Conservation (phyloP, 1,140 invertebrate genomes). For the Lucilia cuprina region DNA sequence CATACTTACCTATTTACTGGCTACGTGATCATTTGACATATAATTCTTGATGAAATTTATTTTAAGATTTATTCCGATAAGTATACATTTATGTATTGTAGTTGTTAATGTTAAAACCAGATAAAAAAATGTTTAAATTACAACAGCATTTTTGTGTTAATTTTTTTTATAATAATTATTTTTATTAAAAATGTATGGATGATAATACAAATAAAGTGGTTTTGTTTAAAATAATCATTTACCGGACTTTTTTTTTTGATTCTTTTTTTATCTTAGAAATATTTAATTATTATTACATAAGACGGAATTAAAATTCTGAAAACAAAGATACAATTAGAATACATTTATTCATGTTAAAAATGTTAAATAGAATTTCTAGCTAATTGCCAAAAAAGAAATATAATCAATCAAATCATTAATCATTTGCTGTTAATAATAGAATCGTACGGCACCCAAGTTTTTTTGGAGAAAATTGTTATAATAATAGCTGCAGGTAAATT, state of each 20-base stretch:
- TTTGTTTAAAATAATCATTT: background rate
- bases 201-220: too few species aligned
- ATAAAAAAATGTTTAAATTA: background rate
- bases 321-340: too few species aligned
- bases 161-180: background rate
- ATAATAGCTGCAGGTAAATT: too few species aligned
- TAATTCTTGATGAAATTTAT: background rate
- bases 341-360: too few species aligned
- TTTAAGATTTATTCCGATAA: background rate
- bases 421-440: too few species aligned
- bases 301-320: background rate
- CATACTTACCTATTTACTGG: background rate
- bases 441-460: too few species aligned
- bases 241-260: background rate
- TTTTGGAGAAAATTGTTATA: too few species aligned
- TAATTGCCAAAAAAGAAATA: too few species aligned
- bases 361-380: too few species aligned
- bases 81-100: background rate
- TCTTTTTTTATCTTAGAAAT: background rate
- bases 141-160: background rate
- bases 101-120: background rate
- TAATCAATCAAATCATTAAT: too few species aligned
- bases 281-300: background rate
- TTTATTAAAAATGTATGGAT: too few species aligned
- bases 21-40: constrained; percentile 5